Evolutionary conservation across 2,113 vertebrate genomes (phyloP).

Genomic region (Marmota monax): DNA sequence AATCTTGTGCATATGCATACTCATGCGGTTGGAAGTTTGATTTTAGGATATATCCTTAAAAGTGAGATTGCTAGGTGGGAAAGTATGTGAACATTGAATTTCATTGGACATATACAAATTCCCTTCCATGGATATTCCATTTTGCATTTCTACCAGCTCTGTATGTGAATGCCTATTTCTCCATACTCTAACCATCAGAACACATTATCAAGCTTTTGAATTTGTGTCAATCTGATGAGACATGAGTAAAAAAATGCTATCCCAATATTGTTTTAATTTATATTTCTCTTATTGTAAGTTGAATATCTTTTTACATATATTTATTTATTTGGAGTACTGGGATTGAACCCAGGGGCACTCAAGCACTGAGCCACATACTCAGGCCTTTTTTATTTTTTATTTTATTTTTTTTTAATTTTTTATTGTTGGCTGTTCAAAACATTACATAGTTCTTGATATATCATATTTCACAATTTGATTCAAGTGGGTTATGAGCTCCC

Average conservation of each 20-base stretch:
- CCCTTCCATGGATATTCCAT: neutral
- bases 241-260: neutral
- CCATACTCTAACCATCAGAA: neutral
- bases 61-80: neutral
- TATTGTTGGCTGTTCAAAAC: too few species aligned
- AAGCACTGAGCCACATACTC: too few species aligned
- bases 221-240: neutral
- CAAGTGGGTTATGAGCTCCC: too few species aligned
- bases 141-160: neutral
- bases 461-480: too few species aligned
- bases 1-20: neutral
- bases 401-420: too few species aligned
- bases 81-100: neutral
- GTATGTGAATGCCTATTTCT: neutral
- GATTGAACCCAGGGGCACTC: too few species aligned
- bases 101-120: neutral
- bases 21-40: neutral
- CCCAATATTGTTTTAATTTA: neutral
- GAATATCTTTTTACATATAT: neutral
- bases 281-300: neutral
- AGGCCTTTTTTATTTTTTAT: too few species aligned
- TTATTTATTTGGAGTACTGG: too few species aligned
- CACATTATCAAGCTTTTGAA: neutral
- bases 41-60: neutral
- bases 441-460: too few species aligned